These are phyloP conservation scores for Cygnus olor DNA, from an alignment of 2,797 vertebrate species.

Conservation along the genomic window DNA sequence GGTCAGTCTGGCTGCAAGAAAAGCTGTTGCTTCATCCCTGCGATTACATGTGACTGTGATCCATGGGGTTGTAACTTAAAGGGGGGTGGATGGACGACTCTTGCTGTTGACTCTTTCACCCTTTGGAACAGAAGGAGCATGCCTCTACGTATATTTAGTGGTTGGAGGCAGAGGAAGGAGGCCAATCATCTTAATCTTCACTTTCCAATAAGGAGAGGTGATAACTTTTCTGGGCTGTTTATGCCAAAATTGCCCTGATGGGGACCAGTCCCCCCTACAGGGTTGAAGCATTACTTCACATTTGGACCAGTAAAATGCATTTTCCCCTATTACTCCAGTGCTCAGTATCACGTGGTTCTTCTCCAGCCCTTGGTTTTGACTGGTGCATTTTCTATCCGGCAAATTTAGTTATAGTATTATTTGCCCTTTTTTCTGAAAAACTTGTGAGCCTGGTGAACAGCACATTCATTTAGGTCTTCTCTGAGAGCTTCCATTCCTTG, in stretches of 20 bases:
- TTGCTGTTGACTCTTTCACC: neutral
- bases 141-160: neutral
- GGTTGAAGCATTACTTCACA: neutral
- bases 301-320: neutral
- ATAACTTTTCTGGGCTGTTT: neutral
- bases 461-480: neutral
- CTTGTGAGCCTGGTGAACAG: rapidly evolving
- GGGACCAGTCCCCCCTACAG: neutral
- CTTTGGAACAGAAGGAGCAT: neutral
- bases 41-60: neutral
- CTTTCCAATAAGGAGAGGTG: neutral
- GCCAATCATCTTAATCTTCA: neutral
- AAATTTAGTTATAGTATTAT: neutral
- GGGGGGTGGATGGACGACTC: neutral
- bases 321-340: neutral
- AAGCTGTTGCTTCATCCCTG: neutral
- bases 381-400: neutral
- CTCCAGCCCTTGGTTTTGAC: neutral
- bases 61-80: neutral
- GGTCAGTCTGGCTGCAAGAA: neutral
- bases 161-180: neutral
- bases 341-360: neutral
- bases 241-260: neutral
- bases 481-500: neutral
- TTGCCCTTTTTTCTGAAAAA: neutral